Conservation (phyloP, 2,113 vertebrate genomes). For the Poeciliopsis turrubarensis region DNA sequence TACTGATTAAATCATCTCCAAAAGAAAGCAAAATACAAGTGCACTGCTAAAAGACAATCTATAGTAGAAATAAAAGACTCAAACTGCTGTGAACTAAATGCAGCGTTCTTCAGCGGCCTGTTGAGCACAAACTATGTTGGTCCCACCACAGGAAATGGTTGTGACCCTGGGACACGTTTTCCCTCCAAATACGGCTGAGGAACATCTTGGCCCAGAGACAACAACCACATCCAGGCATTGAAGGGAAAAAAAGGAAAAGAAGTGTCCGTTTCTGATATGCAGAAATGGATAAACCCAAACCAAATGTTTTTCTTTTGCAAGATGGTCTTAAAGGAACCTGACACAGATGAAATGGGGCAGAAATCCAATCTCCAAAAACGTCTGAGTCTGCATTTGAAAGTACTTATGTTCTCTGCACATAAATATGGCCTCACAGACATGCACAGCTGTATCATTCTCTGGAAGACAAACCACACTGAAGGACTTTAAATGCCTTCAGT, state of each 20-base stretch:
- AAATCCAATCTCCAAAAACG: neutral
- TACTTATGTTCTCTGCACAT: slow-evolving; percentile 33
- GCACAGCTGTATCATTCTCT: neutral
- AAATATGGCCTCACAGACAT: slow-evolving; percentile 26
- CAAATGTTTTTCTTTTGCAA: slow-evolving; percentile 45
- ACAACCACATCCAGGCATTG: slow-evolving; percentile 63
- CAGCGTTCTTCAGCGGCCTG: slow-evolving; percentile 51
- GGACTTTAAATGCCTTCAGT: slow-evolving; percentile 34
- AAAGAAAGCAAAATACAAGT: slow-evolving; percentile 9
- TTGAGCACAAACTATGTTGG: slow-evolving; percentile 42
- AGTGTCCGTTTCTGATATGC: slow-evolving; percentile 41
- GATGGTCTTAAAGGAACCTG: slow-evolving; percentile 25
- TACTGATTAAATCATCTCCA: neutral
- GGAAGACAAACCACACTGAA: slow-evolving; percentile 44
- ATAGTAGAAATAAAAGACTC: slow-evolving; percentile 1
- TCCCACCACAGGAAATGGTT: slow-evolving; percentile 75
- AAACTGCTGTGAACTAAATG: slow-evolving; percentile 3
- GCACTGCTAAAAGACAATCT: neutral
- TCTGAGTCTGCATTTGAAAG: slow-evolving; percentile 25
- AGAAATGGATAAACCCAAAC: slow-evolving; percentile 36
- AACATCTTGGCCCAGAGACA: slow-evolving; percentile 61
- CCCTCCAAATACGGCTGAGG: slow-evolving; percentile 64
- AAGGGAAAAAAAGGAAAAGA: slow-evolving; percentile 30
- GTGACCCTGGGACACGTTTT: slow-evolving; percentile 70
- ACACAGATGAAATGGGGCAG: slow-evolving; percentile 13